Evolutionary conservation across 2,888 invertebrate species (phyloP), one percentile per base, ranked within the genome.

Genomic region (Troides aeacus): DNA sequence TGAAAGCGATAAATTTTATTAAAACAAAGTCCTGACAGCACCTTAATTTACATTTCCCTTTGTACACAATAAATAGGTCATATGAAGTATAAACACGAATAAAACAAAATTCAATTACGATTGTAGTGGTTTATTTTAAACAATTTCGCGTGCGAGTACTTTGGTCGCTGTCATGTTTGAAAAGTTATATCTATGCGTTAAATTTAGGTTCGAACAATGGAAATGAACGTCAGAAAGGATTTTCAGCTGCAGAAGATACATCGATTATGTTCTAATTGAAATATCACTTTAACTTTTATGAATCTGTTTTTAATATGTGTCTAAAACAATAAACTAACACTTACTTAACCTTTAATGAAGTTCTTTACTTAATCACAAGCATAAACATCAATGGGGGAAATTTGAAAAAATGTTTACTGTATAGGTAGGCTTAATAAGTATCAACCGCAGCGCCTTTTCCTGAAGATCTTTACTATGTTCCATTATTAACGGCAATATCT

Each of bases 1-100:
- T 21, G 23, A 18, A 67, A 24, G 1, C 39, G 39, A 67, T 67
- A 67, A 62, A 67, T 67, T 67, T 67, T 67, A 57, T 39, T 62
- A 15, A 62, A 67, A 67, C 42, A 62, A 66, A 62, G 36, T 61
- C 61, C 62, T 56, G 18, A 39, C 57, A 42, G 10, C 21, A 67
- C 62, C 56, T 56, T 67, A 62, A 67, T 67, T 67, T 57, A 62
- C 67, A 67, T 67, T 56, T 67, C 62, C 24, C 57, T 56, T 62
- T 62, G 42, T 62, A 24, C 57, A 42, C 62, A 39, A 56, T 58
- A 46, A 66, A 66, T 66, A 50, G 61, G 21, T 17, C 46, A 23
- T 59, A 65, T 65, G 66, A 60, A 36, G 42, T 60, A 53, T 66
- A 66, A 24, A 60, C 50, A 60, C 59, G 46, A n/a, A 60, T 59